phyloP scores from a whole-genome alignment of 2,797 vertebrate species.

The Rhynchonycteris naso region DNA sequence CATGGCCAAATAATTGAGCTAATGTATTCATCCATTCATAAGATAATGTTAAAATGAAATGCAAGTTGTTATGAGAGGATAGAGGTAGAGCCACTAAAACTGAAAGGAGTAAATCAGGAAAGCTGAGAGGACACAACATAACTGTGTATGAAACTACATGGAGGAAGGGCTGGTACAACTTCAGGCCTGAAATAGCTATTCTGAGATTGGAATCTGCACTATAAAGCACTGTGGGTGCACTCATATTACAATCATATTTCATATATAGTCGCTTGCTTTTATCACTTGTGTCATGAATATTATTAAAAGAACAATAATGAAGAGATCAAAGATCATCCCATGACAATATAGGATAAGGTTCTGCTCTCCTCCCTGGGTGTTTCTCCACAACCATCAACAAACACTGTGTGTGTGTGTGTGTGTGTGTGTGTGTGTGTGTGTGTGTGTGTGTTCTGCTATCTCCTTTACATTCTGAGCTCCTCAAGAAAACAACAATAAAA shows the following conservation, averaged over 20 bases:
- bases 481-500: not conserved
- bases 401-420: not conserved
- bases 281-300: not conserved
- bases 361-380: not conserved
- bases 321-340: not conserved
- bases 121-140: not conserved
- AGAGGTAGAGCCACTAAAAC: not conserved
- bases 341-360: not conserved
- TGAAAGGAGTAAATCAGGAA: not conserved
- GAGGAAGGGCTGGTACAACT: not conserved
- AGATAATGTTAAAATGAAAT: not conserved
- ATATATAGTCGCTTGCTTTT: conserved; percentile 8
- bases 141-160: rapidly evolving
- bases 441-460: not conserved
- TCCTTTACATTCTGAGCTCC: not conserved
- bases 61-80: not conserved
- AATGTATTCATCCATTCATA: not conserved
- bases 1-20: not conserved
- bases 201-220: not conserved
- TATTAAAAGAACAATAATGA: not conserved
- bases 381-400: not conserved
- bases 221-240: not conserved
- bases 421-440: not conserved
- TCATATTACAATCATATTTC: not conserved
- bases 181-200: no score